Conservation (phyloP, 2,888 invertebrate genomes). For the Macrosoma leucophasiata region DNA sequence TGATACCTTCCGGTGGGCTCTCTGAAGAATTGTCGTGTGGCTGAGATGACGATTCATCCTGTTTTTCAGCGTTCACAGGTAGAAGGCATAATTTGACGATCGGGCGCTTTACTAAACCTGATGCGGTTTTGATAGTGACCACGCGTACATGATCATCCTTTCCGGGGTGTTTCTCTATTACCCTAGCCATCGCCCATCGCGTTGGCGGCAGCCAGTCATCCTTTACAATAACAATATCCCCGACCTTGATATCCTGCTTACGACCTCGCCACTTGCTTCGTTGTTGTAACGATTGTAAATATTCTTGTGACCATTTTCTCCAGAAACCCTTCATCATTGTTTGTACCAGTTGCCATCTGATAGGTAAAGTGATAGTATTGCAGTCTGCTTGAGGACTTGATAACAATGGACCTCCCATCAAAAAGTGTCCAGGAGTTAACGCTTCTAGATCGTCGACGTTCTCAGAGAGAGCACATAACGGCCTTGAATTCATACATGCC, state of each 20-base stretch:
- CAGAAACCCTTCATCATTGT: slow-evolving; percentile 21
- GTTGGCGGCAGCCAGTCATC: slow-evolving; percentile 21
- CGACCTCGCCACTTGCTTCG: slow-evolving; percentile 20
- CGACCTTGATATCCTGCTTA: slow-evolving; percentile 11
- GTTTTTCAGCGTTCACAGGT: too few species aligned
- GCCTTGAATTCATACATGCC: slow-evolving; percentile 11
- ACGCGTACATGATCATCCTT: slow-evolving; percentile 25
- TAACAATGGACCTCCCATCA: slow-evolving; percentile 10
- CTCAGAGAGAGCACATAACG: slow-evolving; percentile 2
- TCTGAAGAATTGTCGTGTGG: too few species aligned
- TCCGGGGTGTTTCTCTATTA: slow-evolving; percentile 17
- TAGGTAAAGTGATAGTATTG: slow-evolving; percentile 6
- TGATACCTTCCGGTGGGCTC: too few species aligned
- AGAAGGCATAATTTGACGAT: too few species aligned
- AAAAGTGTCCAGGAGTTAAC: slow-evolving; percentile 14
- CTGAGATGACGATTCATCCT: too few species aligned
- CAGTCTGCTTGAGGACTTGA: slow-evolving; percentile 9
- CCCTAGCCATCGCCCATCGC: slow-evolving; percentile 23
- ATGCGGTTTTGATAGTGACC: too few species aligned
- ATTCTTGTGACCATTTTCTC: slow-evolving; percentile 25
- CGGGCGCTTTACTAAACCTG: too few species aligned
- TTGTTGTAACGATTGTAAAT: slow-evolving; percentile 21
- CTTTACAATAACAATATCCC: slow-evolving; percentile 24
- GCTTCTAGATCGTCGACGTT: slow-evolving; percentile 6
- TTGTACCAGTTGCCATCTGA: slow-evolving; percentile 23